Base-by-base conservation (phyloP, 2,888 invertebrate species). In the Pterostichus madidus region DNA sequence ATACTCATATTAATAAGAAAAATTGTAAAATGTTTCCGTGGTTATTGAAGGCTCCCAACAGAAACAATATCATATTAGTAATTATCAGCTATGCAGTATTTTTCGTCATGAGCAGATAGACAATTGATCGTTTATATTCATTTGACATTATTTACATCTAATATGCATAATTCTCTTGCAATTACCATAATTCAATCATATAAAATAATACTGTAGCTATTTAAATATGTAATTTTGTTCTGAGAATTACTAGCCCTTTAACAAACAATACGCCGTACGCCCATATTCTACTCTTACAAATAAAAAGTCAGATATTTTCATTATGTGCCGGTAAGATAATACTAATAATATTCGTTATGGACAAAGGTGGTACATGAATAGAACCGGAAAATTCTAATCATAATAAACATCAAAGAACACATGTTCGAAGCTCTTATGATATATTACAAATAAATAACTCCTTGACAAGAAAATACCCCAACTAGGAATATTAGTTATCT, bases 391-490 rank as follows among this genome's bases (percentile, higher is more conserved):
- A 44, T 71, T 13, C 44, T 71, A 13, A 71, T 71, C 68, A 71
- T 44, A 71, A 71, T 71, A 71, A 71, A 71, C 68, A 71, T 71
- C 68, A 71, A 71, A 71, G 68, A 64, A 15, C 39, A 71, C 39
- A 44, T 44, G 44, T 44, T 44, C 44, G 68, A 39, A 10, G 68
- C 44, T 35, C 17, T 7, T 44, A 44, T 71, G 68, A 71, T 71
- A 71, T 71, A 71, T 71, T 71, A 71, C 68, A 71, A 17, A 44
- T 71, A 71, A 71, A 71, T 44, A 71, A 71, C 24, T 17, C 44
- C 15, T 11, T 17, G 68, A 71, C 68, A 44, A 39, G 39, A 71
- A 71, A 17, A 39, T 11, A 59, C 24, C 24, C 24, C 24, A 59
- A 59, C 7, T 56, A 56, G 56, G 44, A 71, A 71, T 71, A 68